phyloP scores from a whole-genome alignment of 2,888 invertebrate species.

The Acleris cristana region DNA sequence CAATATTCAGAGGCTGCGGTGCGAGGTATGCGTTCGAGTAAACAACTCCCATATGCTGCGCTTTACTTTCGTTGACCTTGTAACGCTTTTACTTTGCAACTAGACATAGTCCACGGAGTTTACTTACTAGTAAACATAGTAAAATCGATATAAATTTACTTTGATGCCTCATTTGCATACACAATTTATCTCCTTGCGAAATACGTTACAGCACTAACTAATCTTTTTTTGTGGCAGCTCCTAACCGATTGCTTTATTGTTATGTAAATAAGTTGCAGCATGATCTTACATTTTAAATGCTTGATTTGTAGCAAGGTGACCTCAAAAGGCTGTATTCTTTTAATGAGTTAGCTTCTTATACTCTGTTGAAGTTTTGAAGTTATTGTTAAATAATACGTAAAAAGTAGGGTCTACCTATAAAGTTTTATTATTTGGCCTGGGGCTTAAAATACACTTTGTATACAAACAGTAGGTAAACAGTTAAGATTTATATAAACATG shows the following conservation, averaged over 20 bases:
- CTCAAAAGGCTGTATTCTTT: conserved; percentile 7
- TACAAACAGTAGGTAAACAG: too few relatives aligned
- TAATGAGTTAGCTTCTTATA: not conserved
- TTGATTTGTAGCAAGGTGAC: conserved; percentile 5
- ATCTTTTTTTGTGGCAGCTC: conserved; percentile 9
- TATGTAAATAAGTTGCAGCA: conserved; percentile 22
- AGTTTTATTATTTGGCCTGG: too few relatives aligned
- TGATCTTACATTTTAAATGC: conserved; percentile 9
- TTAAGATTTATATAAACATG: too few relatives aligned
- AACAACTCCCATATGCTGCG: conserved; percentile 38
- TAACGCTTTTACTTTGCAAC: conserved; percentile 25
- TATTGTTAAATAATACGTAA: too few relatives aligned
- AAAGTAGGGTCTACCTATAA: too few relatives aligned
- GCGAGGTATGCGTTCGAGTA: conserved; percentile 86
- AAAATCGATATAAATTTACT: conserved; percentile 6
- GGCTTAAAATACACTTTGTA: too few relatives aligned
- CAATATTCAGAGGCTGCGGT: conserved; percentile 89
- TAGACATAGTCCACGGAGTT: not conserved
- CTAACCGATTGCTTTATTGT: conserved; percentile 16
- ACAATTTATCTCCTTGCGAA: conserved; percentile 10
- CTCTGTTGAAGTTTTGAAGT: not conserved
- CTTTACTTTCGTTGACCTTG: conserved; percentile 33
- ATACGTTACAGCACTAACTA: conserved; percentile 5
- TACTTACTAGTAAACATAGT: not conserved
- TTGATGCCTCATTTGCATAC: conserved; percentile 1